phyloP scores from a whole-genome alignment of 2,888 invertebrate genomes.

The Aphidoletes aphidimyza region DNA sequence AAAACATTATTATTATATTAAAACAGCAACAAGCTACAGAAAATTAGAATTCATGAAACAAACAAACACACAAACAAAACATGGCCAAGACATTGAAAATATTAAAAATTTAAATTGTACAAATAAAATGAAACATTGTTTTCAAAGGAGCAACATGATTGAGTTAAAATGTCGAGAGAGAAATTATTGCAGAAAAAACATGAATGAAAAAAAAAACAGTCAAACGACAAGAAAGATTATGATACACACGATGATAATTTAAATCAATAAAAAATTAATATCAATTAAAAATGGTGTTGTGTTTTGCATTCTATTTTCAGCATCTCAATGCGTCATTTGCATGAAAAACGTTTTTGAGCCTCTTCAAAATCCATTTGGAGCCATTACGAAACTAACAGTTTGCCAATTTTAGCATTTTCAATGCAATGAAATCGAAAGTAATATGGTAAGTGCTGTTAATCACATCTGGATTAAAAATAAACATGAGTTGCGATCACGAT shows the following conservation, averaged over 20 bases:
- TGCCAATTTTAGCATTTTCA: too few species aligned
- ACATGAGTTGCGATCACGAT: background rate
- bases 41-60: background rate
- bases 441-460: slow-evolving; percentile 17
- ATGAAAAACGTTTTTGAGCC: too few species aligned
- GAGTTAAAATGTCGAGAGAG: background rate
- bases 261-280: slow-evolving; percentile 49
- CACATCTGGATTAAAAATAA: background rate
- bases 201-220: background rate
- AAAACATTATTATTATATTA: background rate
- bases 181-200: background rate
- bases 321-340: too few species aligned
- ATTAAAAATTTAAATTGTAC: slow-evolving; percentile 28
- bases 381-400: too few species aligned
- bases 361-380: too few species aligned
- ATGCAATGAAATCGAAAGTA: slow-evolving; percentile 6
- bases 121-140: slow-evolving; percentile 32
- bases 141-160: background rate
- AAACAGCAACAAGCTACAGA: slow-evolving; percentile 8
- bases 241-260: slow-evolving; percentile 46
- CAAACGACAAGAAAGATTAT: slow-evolving; percentile 35
- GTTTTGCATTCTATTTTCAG: slow-evolving; percentile 9
- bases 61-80: background rate
- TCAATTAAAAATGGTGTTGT: background rate
- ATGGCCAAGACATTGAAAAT: slow-evolving; percentile 3